Percentiles rank a stretch among this genome's conserved stretches.
Conservation (phyloP, 1,140 invertebrate genomes). For the Drosophila lowei region DNA sequence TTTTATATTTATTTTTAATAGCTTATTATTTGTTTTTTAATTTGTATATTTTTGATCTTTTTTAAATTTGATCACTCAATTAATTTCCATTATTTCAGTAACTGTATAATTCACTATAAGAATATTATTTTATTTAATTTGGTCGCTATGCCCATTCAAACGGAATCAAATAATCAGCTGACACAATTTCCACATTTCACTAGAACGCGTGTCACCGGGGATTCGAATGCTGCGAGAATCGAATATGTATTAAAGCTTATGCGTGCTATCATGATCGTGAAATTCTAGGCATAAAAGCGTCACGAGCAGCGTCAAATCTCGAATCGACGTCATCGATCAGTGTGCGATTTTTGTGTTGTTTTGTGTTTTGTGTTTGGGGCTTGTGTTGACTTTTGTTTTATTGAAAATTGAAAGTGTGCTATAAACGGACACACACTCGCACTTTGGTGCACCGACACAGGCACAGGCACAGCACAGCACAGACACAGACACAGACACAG, state of each 20-base stretch:
- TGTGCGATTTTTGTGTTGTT: conserved; percentile 52
- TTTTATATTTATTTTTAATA: no score
- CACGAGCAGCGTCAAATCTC: conserved; percentile 64
- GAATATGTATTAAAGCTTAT: conserved; percentile 38
- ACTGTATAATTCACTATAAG: conserved; percentile 9
- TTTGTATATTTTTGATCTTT: no score
- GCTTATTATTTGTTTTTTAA: no score
- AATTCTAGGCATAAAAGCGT: conserved; percentile 57
- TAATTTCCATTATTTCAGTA: no score
- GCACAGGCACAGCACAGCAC: conserved; percentile 23
- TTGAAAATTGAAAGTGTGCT: conserved; percentile 81
- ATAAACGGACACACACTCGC: conserved; percentile 44
- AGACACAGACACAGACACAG: conserved; percentile 14
- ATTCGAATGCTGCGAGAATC: conserved; percentile 24
- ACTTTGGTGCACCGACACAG: background rate
- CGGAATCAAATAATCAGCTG: conserved; percentile 15
- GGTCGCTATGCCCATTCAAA: background rate
- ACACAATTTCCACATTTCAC: conserved; percentile 32
- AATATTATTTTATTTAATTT: conserved; percentile 9
- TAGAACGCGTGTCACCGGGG: conserved; percentile 12
- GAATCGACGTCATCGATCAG: conserved; percentile 79
- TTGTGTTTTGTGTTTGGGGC: conserved; percentile 20
- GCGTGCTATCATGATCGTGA: conserved; percentile 57
- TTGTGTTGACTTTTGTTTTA: conserved; percentile 49
- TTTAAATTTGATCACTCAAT: no score